These are phyloP conservation scores for Polymixis flavicincta DNA, from an alignment of 2,888 invertebrate species.

Conservation along the genomic window DNA sequence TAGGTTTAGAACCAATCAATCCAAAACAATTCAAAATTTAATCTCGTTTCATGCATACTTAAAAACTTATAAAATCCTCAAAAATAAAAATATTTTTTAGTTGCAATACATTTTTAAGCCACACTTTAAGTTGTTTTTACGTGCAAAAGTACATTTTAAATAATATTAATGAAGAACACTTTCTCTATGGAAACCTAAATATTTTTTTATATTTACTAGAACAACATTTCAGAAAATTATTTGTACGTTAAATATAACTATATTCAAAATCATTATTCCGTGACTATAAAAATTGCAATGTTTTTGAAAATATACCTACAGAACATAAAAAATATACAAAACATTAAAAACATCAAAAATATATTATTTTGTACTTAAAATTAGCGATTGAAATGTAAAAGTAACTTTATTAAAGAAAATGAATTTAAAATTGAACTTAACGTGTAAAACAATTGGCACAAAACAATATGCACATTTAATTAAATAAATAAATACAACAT, in stretches of 20 bases:
- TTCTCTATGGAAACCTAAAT: background rate
- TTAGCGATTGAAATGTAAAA: conserved; percentile 63
- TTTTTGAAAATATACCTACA: background rate
- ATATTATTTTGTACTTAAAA: conserved; percentile 54
- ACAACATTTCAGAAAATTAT: conserved; percentile 14
- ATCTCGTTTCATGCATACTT: conserved; percentile 37
- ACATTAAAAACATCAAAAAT: conserved; percentile 48
- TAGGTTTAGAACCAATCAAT: conserved; percentile 12
- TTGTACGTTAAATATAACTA: conserved; percentile 18
- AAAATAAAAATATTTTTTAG: background rate
- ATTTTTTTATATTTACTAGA: background rate
- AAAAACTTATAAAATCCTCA: background rate
- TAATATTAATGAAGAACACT: background rate
- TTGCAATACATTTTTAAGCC: background rate
- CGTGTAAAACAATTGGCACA: conserved; percentile 9
- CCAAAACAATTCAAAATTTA: conserved; percentile 44
- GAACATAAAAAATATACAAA: conserved; percentile 23
- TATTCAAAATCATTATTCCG: background rate
- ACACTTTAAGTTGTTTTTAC: background rate
- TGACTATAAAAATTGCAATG: conserved; percentile 26
- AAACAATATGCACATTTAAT: conserved; percentile 14
- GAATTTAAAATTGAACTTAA: conserved; percentile 7
- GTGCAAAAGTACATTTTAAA: background rate
- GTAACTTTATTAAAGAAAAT: conserved; percentile 26
- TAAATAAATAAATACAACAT: conserved; percentile 51